Conservation (phyloP, 2,888 invertebrate species). For the Drosophila paracracens region DNA sequence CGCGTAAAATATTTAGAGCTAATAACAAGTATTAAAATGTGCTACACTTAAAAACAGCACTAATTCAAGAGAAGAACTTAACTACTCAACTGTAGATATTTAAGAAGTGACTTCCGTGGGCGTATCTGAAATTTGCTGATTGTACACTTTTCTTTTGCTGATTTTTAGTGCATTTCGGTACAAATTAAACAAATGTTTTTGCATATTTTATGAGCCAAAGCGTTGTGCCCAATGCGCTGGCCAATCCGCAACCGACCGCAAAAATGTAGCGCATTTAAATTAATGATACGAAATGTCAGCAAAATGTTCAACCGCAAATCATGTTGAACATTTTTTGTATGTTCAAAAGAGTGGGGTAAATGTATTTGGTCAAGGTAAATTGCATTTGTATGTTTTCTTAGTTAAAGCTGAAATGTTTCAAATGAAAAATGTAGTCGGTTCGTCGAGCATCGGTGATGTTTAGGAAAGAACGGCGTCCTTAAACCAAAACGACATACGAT, state of each 20-base stretch:
- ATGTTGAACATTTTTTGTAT: slow-evolving; percentile 36
- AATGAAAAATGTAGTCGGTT: background rate
- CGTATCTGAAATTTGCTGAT: slow-evolving; percentile 16
- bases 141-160: background rate
- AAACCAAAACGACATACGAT: slow-evolving; percentile 65
- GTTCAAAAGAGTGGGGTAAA: background rate
- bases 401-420: background rate
- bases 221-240: slow-evolving; percentile 20
- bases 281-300: slow-evolving; percentile 68
- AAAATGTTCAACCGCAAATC: slow-evolving; percentile 68
- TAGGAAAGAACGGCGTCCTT: slow-evolving; percentile 66
- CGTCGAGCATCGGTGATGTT: background rate
- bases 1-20: background rate
- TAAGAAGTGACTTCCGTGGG: background rate
- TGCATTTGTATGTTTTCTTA: slow-evolving; percentile 2
- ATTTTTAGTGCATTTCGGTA: slow-evolving; percentile 26
- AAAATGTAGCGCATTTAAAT: slow-evolving; percentile 66
- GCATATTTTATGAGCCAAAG: slow-evolving; percentile 62
- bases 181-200: slow-evolving; percentile 53
- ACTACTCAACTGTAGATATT: background rate
- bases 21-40: background rate
- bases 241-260: slow-evolving; percentile 56
- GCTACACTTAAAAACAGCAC: background rate
- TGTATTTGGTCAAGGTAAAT: slow-evolving; percentile 1
- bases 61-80: background rate